phyloP scores from a whole-genome alignment of 2,888 invertebrate species.

The Elysia crispata region DNA sequence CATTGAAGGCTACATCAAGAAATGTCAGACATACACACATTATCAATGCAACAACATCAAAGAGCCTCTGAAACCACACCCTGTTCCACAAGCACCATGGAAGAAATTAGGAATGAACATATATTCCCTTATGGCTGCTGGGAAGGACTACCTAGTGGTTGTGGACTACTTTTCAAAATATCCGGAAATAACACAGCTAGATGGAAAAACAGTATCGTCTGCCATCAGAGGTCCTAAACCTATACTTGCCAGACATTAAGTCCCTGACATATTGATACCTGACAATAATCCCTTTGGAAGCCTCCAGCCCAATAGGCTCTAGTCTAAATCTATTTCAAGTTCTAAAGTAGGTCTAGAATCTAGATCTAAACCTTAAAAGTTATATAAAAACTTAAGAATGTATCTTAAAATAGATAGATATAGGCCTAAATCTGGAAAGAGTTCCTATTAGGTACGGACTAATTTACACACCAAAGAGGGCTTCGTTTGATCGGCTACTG shows the following conservation, averaged over 20 bases:
- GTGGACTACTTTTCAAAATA: slow-evolving; percentile 14
- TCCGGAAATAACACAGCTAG: not conserved
- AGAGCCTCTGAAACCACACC: not conserved
- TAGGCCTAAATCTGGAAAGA: too few species aligned
- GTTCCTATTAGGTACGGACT: too few species aligned
- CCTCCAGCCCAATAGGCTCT: too few species aligned
- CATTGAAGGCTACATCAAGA: not conserved
- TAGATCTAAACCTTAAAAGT: too few species aligned
- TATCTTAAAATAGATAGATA: too few species aligned
- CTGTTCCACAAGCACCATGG: not conserved
- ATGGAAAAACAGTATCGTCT: not conserved
- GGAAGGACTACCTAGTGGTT: not conserved
- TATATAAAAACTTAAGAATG: too few species aligned
- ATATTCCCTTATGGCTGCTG: not conserved
- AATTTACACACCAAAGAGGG: too few species aligned
- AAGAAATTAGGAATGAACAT: not conserved
- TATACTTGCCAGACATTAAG: not conserved
- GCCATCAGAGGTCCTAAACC: not conserved
- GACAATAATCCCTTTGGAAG: slow-evolving; percentile 10
- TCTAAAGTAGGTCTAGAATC: too few species aligned
- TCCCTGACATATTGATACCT: not conserved
- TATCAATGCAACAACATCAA: not conserved
- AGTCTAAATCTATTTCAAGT: too few species aligned
- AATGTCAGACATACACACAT: not conserved
- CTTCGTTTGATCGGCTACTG: too few species aligned